Evolutionary conservation across 2,797 vertebrate species (phyloP), one percentile per base, ranked within the genome.

Genomic region (Xyrichtys novacula): DNA sequence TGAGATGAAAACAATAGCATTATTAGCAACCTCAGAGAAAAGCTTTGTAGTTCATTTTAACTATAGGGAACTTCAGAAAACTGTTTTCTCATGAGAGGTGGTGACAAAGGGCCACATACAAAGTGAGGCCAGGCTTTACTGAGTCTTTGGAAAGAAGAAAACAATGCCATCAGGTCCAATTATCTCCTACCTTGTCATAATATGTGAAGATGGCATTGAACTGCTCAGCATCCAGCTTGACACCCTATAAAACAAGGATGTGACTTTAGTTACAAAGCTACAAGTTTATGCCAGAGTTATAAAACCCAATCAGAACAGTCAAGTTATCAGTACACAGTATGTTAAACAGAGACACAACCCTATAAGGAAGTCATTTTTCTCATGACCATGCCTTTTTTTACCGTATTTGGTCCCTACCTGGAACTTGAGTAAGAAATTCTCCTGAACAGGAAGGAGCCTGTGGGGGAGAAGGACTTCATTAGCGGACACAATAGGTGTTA

Each of bases 141-240:
- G 12, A 14, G n/a, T 28, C 40, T 42, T 42, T 39, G 36, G 12
- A 59, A 34, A 47, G 34, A n/a, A 34, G 5, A 5, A 2, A 6
- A 8, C 15, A 17, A n/a, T 3, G 20, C 0, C 7, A 15, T 42
- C 25, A 23, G 6, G 52, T 60, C 22, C 46, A 40, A 73, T n/a
- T 40, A 17, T 46, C 22, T n/a, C 85, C 60, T 85, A 98, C 97
- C 96, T 97, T 98, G 92, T 98, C 97, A 0, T 98, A 98, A 88
- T 90, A 97, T 20, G 92, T 89, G 48, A 99, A 99, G 88, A 98
- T 97, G 53, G 94, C 94, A 0, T 96, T 96, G 93, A 98, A 98
- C 87, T 98, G 94, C 12, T 97, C 95, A 0, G 94, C 50, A 57
- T 81, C 94, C 91, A 95, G 31, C 88, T 96, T 98, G 92, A 97